Base-by-base conservation (phyloP, 2,797 vertebrate genomes). In the Diceros bicornis region DNA sequence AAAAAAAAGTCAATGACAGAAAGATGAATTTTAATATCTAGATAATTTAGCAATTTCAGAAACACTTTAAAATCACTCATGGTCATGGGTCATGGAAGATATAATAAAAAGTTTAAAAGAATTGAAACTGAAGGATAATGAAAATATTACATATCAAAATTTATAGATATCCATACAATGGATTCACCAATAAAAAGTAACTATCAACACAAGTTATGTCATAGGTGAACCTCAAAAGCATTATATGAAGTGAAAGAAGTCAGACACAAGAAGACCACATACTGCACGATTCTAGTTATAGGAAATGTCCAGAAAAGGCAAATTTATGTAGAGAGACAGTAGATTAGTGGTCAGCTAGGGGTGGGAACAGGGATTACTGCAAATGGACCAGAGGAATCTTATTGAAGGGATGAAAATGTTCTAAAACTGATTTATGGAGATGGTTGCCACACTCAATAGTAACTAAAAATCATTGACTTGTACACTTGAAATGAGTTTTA, bases 71-170 rank as follows among this genome's bases (percentile, higher is more conserved):
- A 81, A 79, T 78, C 37, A 78, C 27, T 29, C 37, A 34, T 61
- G 55, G 27, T 41, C 64, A 61, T 52, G 27, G 34, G 32, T 71
- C 52, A 87, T 23, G 10, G 23, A 68, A 79, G 55, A 71, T 50
- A 78, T 21, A 78, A 78, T 29, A 7, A 87, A 87, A 69, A 66
- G 37, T 52, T 88, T 71, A 79, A 69, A 79, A 61, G n/a, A 75
- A 89, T 34, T 62, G 55, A 82, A 62, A 83, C 14, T 34, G 47
- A 83, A 52, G 79, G 32, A 86, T 59, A 93, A 86, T 59, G 41
- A 93, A 93, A 93, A 87, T 61, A 50, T 32, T 72, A 83, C 17
- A 62, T 44, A 37, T 37, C 34, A 71, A 79, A 93, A 87, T 79
- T 17, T 94, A 37, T 61, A n/a, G n/a, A 79, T 34, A 61, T 37